phyloP scores from a whole-genome alignment of 2,113 vertebrate species.

The Trematocara macrostoma region DNA sequence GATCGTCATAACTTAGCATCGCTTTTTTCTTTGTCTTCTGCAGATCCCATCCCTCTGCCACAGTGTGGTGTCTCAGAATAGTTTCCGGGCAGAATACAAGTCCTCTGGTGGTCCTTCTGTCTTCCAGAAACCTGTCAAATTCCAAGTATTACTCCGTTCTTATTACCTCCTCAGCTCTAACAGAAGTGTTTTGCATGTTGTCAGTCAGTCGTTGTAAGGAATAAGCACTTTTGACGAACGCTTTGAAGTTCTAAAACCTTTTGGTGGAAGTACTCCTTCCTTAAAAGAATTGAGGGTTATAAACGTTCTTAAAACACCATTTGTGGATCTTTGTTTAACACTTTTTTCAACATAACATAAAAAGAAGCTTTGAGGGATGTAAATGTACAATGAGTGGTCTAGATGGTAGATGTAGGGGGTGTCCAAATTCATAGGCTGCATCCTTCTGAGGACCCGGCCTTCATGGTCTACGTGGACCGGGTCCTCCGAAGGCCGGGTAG shows the following conservation, averaged over 20 bases:
- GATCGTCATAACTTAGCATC: background rate
- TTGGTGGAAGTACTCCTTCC: background rate
- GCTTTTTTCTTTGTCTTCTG: background rate
- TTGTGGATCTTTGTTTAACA: background rate
- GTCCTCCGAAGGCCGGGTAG: background rate
- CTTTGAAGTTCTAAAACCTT: background rate
- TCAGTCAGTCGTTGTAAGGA: background rate
- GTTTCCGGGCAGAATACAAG: constrained; percentile 90
- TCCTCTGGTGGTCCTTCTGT: constrained; percentile 84
- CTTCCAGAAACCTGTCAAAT: constrained; percentile 93
- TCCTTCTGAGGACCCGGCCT: background rate
- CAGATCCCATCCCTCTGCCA: constrained; percentile 91
- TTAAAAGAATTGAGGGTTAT: background rate
- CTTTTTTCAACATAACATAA: background rate
- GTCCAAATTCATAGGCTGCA: background rate
- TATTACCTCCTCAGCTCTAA: background rate
- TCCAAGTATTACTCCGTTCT: constrained; percentile 65
- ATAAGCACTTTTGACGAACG: background rate
- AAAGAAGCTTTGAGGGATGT: background rate
- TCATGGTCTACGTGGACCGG: background rate
- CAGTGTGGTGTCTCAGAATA: constrained; percentile 90
- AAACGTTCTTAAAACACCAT: background rate
- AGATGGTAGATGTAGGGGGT: accelerated
- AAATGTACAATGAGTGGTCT: background rate
- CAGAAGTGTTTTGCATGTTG: background rate